Conservation (phyloP, 2,797 vertebrate species). For the Astyanax mexicanus region DNA sequence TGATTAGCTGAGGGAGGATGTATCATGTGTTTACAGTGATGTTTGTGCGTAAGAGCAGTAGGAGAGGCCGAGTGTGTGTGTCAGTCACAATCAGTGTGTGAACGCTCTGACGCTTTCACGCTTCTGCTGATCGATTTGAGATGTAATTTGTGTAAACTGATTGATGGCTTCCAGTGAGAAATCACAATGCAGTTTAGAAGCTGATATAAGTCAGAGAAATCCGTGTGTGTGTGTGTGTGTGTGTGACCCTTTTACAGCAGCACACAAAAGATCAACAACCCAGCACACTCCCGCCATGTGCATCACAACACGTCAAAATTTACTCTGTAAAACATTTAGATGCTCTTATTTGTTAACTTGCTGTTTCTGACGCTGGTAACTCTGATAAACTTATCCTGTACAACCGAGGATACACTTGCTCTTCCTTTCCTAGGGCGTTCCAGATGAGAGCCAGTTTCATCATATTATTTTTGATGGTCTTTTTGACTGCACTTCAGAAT, state of each 20-base stretch:
- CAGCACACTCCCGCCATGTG: too few species aligned
- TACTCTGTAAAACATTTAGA: too few species aligned
- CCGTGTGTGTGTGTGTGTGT: slow-evolving; percentile 14
- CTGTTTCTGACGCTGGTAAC: too few species aligned
- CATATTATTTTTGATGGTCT: too few species aligned
- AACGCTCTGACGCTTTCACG: not conserved
- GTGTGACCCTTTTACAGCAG: slow-evolving; percentile 1
- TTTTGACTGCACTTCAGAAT: too few species aligned
- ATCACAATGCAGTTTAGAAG: not conserved
- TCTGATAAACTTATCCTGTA: too few species aligned
- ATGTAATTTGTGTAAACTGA: not conserved
- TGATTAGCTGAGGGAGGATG: slow-evolving; percentile 9
- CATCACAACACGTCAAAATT: too few species aligned
- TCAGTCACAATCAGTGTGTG: not conserved
- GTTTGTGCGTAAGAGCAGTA: slow-evolving; percentile 13
- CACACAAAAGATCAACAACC: not conserved
- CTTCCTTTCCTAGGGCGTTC: too few species aligned
- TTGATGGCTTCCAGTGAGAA: not conserved
- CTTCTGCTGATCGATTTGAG: not conserved
- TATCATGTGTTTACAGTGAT: slow-evolving; percentile 32
- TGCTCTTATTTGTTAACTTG: too few species aligned
- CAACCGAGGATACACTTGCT: too few species aligned
- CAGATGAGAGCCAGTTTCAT: too few species aligned
- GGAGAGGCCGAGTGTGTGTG: not conserved
- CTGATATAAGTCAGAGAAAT: not conserved